Base-by-base conservation (phyloP, 2,888 invertebrate species). In the Nomada ruficornis region DNA sequence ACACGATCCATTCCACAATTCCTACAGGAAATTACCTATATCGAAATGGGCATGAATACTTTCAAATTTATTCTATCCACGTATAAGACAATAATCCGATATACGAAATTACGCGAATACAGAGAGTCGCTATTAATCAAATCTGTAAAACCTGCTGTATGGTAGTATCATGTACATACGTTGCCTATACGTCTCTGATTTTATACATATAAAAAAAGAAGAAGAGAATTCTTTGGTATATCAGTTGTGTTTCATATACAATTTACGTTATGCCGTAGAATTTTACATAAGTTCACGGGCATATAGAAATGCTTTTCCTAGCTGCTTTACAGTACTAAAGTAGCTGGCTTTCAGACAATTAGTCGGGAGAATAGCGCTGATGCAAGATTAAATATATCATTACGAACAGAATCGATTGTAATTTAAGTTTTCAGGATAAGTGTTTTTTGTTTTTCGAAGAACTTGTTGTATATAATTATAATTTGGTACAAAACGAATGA, bases 291-390 rank as follows among this genome's bases (percentile, higher is more conserved):
- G 67, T 80, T 82, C 60, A 68, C 47, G 63, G 71, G 63, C 67
- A 76, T 52, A 72, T 76, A 50, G 15, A 78, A 67, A 67, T 72
- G 83, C 83, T 83, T 83, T 60, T 70, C 60, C 57, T 83, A 83
- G 70, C 67, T 82, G 83, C 83, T 83, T 83, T 50, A 71, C 73
- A 72, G 83, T 71, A 77, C 59, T 52, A 75, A 83, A 59, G 77
- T 83, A 83, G 83, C 78, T 62, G 81, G 73, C 82, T 81, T 29
- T 60, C 50, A 55, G 36, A 68, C 44, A 36, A 62, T 71, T 82
- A 82, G 82, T 55, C 60, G 65, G 44, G 44, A 55, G 26, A 18
- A 69, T 82, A 83, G 82, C 59, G 77, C 65, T 57, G 82, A 68
- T 69, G 82, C 77, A 65, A 72, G 42, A 57, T 29, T 47, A 54